These are phyloP conservation scores for Sigmodon hispidus DNA, from an alignment of 2,113 vertebrate genomes.

Conservation along the genomic window DNA sequence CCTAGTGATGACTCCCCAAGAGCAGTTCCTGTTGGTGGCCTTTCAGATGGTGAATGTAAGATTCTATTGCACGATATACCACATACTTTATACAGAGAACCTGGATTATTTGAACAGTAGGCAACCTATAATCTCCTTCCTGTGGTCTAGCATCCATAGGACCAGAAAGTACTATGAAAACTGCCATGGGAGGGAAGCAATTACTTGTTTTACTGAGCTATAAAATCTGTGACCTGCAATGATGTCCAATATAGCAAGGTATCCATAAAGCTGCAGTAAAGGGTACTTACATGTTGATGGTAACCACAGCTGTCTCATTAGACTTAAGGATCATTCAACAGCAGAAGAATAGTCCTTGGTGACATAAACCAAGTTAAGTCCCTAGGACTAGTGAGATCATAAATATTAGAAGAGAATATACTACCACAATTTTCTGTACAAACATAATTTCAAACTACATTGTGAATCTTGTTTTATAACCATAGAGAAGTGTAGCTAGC, in stretches of 20 bases:
- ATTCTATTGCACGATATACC: not conserved
- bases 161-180: not conserved
- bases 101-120: not conserved
- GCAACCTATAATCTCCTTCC: not conserved
- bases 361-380: not conserved
- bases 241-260: not conserved
- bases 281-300: not conserved
- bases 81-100: not conserved
- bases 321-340: not conserved
- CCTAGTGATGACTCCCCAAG: not conserved
- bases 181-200: not conserved
- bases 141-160: not conserved
- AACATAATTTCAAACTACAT: not conserved
- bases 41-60: not conserved
- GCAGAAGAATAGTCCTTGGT: not conserved
- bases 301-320: not conserved
- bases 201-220: not conserved
- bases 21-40: not conserved
- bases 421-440: not conserved
- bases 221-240: not conserved
- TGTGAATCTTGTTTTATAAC: not conserved
- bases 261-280: not conserved
- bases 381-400: not conserved
- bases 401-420: not conserved
- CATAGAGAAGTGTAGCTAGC: not conserved